These are phyloP conservation scores for Nerophis lumbriciformis DNA, from an alignment of 2,113 vertebrate species.

Conservation along the genomic window DNA sequence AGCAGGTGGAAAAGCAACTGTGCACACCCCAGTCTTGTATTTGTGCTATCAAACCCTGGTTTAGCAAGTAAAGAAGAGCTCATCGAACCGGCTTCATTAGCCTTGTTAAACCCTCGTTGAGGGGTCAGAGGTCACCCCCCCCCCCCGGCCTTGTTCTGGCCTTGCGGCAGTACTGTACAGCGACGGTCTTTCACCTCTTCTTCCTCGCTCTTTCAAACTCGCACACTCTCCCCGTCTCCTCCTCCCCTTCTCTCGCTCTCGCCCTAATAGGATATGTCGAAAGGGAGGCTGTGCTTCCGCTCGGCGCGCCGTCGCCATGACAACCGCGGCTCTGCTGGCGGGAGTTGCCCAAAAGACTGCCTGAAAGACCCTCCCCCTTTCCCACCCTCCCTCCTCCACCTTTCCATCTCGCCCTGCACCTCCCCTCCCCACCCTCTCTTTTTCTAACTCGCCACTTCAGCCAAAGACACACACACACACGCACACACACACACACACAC, in stretches of 20 bases:
- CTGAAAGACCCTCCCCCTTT: slow-evolving; percentile 44
- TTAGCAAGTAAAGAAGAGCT: too few relatives aligned
- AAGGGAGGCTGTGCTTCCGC: slow-evolving; percentile 71
- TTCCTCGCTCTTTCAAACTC: not conserved
- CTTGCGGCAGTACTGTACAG: not conserved
- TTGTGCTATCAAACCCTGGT: too few relatives aligned
- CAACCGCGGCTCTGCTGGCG: slow-evolving; percentile 67
- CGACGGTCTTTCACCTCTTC: not conserved
- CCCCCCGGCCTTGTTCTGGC: not conserved
- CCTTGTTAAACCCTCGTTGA: not conserved
- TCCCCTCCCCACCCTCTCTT: slow-evolving; percentile 14
- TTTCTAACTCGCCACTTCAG: slow-evolving; percentile 45
- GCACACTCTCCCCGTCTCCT: slow-evolving; percentile 1
- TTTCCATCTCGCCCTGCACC: slow-evolving; percentile 28
- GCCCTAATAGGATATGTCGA: slow-evolving; percentile 70
- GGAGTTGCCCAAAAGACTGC: slow-evolving; percentile 70
- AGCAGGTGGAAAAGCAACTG: too few relatives aligned
- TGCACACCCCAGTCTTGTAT: too few relatives aligned
- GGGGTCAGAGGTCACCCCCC: slow-evolving; percentile 26
- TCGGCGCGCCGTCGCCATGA: slow-evolving; percentile 62
- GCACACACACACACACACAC: slow-evolving; percentile 40
- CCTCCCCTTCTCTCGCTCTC: slow-evolving; percentile 17
- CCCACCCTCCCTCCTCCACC: slow-evolving; percentile 47
- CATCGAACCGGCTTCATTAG: not conserved
- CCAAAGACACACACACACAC: slow-evolving; percentile 41